Evolutionary conservation across 2,113 vertebrate species (phyloP), one percentile per base, ranked within the genome.

Genomic region (Oncorhynchus mykiss): DNA sequence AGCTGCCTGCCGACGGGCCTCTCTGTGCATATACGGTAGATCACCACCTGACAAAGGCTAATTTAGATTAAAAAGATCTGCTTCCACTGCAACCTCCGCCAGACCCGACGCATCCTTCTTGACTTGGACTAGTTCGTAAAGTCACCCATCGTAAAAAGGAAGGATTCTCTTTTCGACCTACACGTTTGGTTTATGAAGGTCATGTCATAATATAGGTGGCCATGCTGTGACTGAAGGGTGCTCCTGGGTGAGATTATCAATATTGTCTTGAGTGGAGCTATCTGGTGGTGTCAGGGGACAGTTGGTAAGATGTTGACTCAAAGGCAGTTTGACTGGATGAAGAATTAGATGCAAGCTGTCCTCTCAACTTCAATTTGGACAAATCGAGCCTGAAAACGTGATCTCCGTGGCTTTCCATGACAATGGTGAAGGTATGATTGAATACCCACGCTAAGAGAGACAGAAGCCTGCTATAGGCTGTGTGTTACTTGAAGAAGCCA

Each of bases 31-130:
- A 84, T 78, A 82, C 84, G 67, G 81, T 90, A 88, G 76, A 90
- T 92, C 90, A 92, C 76, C 13, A 27, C 51, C 78, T 87, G 91
- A 87, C 84, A 82, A 1, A 51, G 79, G 82, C 84, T 91, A 89
- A 93, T 92, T 89, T 87, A 88, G 84, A 87, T 82, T 78, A 82
- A 86, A 82, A 89, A 85, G 77, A 85, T 66, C 78, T 75, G 75
- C 59, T 78, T 75, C 74, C 51, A 60, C 65, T 14, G 84, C 70
- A 74, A 79, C 76, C 82, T 51, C 74, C 80, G 25, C 71, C 72
- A 82, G 75, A 84, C 29, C 3, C 24, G 81, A 80, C 13, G 4
- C 24, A 16, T 68, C 13, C 14, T 59, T 24, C 70, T 66, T 16
- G 20, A 62, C 64, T 60, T 13, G 20, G n/a, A 62, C 6, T 3